Percentiles rank a stretch among this genome's conserved stretches.
Evolutionary conservation across 2,797 vertebrate genomes (phyloP).

Genomic region (Hylomyscus alleni): DNA sequence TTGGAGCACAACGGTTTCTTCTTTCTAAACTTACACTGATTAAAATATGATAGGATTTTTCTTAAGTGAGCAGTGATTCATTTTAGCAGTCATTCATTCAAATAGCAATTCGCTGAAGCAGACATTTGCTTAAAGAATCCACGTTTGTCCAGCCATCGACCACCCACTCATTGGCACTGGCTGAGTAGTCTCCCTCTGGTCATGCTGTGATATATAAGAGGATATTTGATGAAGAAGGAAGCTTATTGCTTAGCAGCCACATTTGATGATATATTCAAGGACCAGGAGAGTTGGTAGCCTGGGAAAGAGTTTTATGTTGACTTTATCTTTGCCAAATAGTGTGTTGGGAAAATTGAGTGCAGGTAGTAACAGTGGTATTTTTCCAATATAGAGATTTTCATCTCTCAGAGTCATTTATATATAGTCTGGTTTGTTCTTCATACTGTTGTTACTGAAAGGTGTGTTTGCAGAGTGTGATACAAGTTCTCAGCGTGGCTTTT

Average conservation of each 20-base stretch:
- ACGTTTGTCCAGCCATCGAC: not conserved
- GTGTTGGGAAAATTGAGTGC: constrained; percentile 70
- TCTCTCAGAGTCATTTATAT: constrained; percentile 45
- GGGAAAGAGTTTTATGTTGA: not conserved
- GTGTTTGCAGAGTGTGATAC: not conserved
- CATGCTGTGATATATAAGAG: not conserved
- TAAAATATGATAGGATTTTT: constrained; percentile 56
- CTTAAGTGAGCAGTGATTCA: constrained; percentile 28
- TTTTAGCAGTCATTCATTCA: not conserved
- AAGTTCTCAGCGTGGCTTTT: not conserved
- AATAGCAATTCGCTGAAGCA: not conserved
- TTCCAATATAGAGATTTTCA: constrained; percentile 44
- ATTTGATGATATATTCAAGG: not conserved
- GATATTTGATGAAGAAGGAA: not conserved
- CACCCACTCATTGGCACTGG: not conserved
- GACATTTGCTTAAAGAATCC: not conserved
- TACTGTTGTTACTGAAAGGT: not conserved
- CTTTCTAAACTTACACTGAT: constrained; percentile 34
- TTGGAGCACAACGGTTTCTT: not conserved
- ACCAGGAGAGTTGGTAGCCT: constrained; percentile 71
- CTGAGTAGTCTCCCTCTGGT: not conserved
- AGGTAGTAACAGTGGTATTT: not conserved
- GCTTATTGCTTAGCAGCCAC: not conserved
- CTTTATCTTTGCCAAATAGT: constrained; percentile 41
- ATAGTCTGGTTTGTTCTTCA: constrained; percentile 13